Percentiles rank a stretch among this genome's conserved stretches.
phyloP scores from a whole-genome alignment of 1,140 invertebrate genomes.

The Aethina tumida region DNA sequence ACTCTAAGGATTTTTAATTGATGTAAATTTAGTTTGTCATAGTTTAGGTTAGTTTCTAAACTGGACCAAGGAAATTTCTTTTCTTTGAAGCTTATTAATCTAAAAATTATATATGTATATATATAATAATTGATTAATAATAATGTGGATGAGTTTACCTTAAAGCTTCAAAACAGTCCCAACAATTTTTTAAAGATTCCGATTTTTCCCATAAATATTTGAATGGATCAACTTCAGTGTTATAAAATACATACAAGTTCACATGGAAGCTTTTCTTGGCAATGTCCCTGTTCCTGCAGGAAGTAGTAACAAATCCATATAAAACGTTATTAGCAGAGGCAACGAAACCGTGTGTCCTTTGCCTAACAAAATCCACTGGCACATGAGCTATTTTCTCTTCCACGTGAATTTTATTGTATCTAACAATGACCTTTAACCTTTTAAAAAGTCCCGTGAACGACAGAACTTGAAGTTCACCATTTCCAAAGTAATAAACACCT shows the following conservation, averaged over 20 bases:
- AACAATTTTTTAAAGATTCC: conserved; percentile 16
- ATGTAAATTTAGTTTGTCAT: conserved; percentile 18
- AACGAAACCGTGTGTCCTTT: conserved; percentile 18
- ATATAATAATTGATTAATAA: not conserved
- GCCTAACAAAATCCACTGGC: conserved; percentile 14
- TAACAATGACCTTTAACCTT: conserved; percentile 20
- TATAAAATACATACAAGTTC: conserved; percentile 19
- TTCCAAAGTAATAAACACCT: conserved; percentile 18
- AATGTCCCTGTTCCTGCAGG: conserved; percentile 15
- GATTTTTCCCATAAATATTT: conserved; percentile 20
- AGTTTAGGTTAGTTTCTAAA: conserved; percentile 19
- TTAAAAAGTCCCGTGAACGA: conserved; percentile 19
- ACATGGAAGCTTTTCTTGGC: conserved; percentile 15
- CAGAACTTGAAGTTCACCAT: conserved; percentile 20
- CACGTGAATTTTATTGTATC: conserved; percentile 15
- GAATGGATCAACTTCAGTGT: conserved; percentile 17
- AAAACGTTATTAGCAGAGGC: conserved; percentile 19
- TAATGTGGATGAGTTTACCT: conserved; percentile 14
- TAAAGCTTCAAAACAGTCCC: conserved; percentile 27
- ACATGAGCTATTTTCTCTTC: conserved; percentile 16
- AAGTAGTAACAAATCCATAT: conserved; percentile 14
- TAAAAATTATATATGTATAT: conserved; percentile 7
- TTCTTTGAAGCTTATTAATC: conserved; percentile 23
- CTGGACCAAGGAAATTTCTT: conserved; percentile 26
- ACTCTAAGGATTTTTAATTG: conserved; percentile 24